A percentile compares a stretch with the other conserved stretches of the same genome.
phyloP scores from a whole-genome alignment of 2,888 invertebrate genomes.

The Netelia fuscicornis region DNA sequence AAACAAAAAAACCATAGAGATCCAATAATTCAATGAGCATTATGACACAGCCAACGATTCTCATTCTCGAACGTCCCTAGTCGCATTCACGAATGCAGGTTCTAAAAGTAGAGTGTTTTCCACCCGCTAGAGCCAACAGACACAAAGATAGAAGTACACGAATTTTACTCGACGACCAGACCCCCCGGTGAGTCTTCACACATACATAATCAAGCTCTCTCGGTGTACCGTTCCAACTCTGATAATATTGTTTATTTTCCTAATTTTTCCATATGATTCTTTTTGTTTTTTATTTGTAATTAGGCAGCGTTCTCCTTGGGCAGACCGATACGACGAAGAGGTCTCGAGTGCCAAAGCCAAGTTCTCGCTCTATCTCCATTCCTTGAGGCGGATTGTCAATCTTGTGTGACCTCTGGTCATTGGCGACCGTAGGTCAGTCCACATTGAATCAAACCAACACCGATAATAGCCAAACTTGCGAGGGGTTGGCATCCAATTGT shows the following conservation, averaged over 20 bases:
- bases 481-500: neutral
- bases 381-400: neutral
- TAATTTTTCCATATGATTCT: neutral
- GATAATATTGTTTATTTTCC: neutral
- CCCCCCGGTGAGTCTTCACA: conserved; percentile 1
- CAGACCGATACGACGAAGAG: conserved; percentile 30
- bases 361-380: conserved; percentile 5
- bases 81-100: neutral
- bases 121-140: conserved; percentile 47
- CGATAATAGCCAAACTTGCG: conserved; percentile 2
- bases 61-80: neutral
- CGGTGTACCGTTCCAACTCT: neutral
- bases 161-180: conserved; percentile 29
- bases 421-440: conserved; percentile 56
- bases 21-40: neutral
- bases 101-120: conserved; percentile 53
- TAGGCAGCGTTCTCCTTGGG: conserved; percentile 35
- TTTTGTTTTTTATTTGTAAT: neutral
- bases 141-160: conserved; percentile 8
- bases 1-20: neutral
- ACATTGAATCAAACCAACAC: conserved; percentile 27
- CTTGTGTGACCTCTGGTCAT: conserved; percentile 32
- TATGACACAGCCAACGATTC: neutral
- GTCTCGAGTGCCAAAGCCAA: conserved; percentile 38
- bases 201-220: neutral